Conservation (phyloP, 1,140 invertebrate genomes). For the Stegodyphus dumicola region DNA sequence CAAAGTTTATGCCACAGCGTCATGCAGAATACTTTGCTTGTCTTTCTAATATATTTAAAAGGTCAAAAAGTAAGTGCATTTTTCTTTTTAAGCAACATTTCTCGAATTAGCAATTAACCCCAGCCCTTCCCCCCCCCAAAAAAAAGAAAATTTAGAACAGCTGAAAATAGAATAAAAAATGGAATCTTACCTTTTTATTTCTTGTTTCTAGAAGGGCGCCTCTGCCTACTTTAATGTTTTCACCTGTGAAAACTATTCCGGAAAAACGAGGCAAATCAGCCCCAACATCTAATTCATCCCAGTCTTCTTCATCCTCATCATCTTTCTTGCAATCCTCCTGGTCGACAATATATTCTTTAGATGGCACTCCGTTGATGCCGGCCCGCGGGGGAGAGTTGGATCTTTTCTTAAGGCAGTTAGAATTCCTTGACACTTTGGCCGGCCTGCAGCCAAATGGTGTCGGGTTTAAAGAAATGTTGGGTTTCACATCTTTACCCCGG, state of each 20-base stretch:
- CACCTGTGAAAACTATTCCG: constrained; percentile 85
- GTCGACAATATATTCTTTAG: constrained; percentile 7
- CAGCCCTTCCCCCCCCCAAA: no score
- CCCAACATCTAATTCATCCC: constrained; percentile 70
- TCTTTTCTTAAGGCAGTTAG: constrained; percentile 1
- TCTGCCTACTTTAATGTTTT: constrained; percentile 89
- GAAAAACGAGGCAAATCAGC: constrained; percentile 68
- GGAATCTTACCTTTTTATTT: constrained; percentile 73
- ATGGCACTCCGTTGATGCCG: constrained; percentile 2
- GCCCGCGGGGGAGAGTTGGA: constrained; percentile 37
- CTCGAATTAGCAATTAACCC: no score
- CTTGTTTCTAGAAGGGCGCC: constrained; percentile 79
- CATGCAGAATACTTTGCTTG: no score
- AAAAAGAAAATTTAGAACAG: no score
- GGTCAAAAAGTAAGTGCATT: no score
- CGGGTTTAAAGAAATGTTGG: constrained; percentile 62
- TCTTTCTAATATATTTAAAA: no score
- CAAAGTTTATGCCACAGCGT: no score
- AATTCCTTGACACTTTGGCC: constrained; percentile 21
- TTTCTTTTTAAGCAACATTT: no score
- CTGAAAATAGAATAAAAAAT: background rate
- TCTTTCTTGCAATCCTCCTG: background rate
- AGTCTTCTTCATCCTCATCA: constrained; percentile 64
- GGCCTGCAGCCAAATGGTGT: constrained; percentile 61
- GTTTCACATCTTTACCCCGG: constrained; percentile 63